A percentile compares a stretch with the other conserved stretches of the same genome.
Conservation (phyloP, 1,140 invertebrate genomes). For the Matsumurasca onukii region DNA sequence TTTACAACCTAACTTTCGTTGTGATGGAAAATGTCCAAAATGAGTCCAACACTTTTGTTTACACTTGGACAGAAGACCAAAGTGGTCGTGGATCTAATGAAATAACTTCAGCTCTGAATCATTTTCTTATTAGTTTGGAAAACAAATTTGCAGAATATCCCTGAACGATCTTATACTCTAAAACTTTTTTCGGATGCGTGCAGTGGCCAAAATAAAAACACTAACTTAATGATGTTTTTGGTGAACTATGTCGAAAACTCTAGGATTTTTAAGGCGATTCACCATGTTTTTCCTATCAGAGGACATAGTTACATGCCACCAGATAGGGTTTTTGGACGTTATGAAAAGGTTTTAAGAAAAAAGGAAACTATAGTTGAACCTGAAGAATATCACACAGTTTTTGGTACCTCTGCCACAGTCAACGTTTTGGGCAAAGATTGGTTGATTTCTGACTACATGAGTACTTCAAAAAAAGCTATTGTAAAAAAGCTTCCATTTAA, state of each 20-base stretch:
- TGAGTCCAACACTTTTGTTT: conserved; percentile 40
- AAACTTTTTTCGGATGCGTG: conserved; percentile 31
- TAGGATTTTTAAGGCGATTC: conserved; percentile 35
- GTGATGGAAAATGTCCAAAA: conserved; percentile 34
- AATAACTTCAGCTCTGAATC: conserved; percentile 42
- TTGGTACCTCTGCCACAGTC: conserved; percentile 13
- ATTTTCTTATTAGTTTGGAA: conserved; percentile 32
- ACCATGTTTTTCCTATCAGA: conserved; percentile 43
- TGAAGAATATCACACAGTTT: conserved; percentile 30
- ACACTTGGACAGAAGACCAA: conserved; percentile 44
- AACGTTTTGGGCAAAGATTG: conserved; percentile 29
- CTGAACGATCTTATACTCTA: conserved; percentile 3
- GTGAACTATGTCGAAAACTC: conserved; percentile 38
- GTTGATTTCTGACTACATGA: conserved; percentile 29
- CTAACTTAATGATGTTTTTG: conserved; percentile 33
- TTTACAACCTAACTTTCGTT: conserved; percentile 47
- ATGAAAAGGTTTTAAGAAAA: conserved; percentile 41
- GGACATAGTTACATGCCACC: conserved; percentile 45
- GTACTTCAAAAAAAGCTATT: not conserved
- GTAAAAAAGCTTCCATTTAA: conserved; percentile 2
- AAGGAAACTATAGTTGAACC: conserved; percentile 36
- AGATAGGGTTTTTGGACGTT: conserved; percentile 44
- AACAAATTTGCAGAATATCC: not conserved
- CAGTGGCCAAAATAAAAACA: conserved; percentile 33
- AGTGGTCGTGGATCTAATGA: conserved; percentile 43